These are phyloP conservation scores for Heterocephalus glaber DNA, from an alignment of 2,113 vertebrate genomes.

Conservation along the genomic window DNA sequence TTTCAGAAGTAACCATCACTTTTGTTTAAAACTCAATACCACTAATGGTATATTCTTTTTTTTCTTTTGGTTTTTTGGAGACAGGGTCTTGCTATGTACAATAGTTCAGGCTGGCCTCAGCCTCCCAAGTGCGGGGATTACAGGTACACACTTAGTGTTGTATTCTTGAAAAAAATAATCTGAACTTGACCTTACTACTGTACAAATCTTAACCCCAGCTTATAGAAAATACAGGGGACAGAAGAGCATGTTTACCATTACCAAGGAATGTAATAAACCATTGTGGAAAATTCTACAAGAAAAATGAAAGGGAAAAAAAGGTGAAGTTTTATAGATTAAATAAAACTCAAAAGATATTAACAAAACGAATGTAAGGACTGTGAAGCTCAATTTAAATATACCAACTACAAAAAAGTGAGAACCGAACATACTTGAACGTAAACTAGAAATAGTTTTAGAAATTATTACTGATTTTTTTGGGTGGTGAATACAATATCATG, in stretches of 20 bases:
- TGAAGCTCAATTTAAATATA: background rate
- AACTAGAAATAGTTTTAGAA: constrained; percentile 25
- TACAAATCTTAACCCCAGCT: background rate
- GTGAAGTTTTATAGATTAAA: background rate
- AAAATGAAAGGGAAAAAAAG: background rate
- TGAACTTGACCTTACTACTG: background rate
- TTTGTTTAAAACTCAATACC: background rate
- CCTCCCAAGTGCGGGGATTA: background rate
- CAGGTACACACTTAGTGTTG: background rate
- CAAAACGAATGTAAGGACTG: background rate
- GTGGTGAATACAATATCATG: background rate
- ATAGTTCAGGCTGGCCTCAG: background rate
- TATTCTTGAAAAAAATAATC: background rate
- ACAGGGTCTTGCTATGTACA: background rate
- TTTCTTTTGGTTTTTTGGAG: background rate
- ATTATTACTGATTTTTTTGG: background rate
- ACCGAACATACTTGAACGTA: background rate
- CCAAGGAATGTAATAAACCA: background rate
- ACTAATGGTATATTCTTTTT: background rate
- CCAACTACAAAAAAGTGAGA: background rate
- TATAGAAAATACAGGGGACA: background rate
- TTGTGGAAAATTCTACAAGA: background rate
- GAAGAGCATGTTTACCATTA: background rate
- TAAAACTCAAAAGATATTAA: background rate
- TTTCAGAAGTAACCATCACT: background rate